These are phyloP conservation scores for Cosmia pyralina DNA, from an alignment of 2,888 invertebrate genomes.

Conservation along the genomic window DNA sequence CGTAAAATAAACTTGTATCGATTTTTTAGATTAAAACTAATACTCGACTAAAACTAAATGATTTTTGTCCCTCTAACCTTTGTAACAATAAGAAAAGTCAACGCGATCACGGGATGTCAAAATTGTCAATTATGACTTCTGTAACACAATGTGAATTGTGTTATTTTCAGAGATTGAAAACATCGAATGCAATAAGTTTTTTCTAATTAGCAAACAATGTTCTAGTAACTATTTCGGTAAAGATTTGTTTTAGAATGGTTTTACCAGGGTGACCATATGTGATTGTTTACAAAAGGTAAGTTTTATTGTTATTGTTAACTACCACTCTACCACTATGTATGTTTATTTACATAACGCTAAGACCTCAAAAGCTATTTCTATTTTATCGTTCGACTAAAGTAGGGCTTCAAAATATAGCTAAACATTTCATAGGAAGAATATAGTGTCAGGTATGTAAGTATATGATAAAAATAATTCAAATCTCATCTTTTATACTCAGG, in stretches of 20 bases:
- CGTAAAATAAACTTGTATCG: background rate
- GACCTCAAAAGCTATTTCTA: conserved; percentile 26
- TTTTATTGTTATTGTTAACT: conserved; percentile 40
- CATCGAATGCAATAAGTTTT: conserved; percentile 16
- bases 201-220: conserved; percentile 24
- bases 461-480: background rate
- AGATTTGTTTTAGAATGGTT: conserved; percentile 31
- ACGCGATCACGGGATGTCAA: too few relatives aligned
- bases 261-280: conserved; percentile 31
- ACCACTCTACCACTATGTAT: conserved; percentile 13
- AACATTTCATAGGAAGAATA: background rate
- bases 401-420: background rate
- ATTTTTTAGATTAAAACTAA: background rate
- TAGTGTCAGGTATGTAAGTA: background rate
- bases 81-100: too few relatives aligned
- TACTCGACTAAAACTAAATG: conserved; percentile 14
- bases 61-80: too few relatives aligned
- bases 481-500: background rate
- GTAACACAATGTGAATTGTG: too few relatives aligned
- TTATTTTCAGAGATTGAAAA: conserved; percentile 37
- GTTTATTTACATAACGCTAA: conserved; percentile 55
- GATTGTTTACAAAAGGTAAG: conserved; percentile 32
- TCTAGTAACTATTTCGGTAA: conserved; percentile 9
- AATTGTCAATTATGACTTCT: conserved; percentile 6
- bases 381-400: conserved; percentile 1